phyloP scores from a whole-genome alignment of 2,888 invertebrate genomes.

The Lithophane socia region DNA sequence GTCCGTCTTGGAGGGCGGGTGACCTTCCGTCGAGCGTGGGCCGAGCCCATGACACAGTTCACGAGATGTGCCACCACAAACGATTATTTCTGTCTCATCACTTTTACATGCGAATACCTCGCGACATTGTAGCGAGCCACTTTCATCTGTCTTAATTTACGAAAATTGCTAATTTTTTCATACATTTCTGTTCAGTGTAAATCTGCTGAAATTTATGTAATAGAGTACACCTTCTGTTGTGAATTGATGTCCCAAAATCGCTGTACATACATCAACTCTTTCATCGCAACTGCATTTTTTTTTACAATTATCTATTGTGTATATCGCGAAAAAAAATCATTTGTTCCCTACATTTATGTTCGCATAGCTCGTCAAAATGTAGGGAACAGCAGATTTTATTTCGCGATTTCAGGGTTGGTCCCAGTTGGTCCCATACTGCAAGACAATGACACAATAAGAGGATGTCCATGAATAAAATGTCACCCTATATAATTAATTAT shows the following conservation, averaged over 20 bases:
- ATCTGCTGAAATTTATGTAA: neutral
- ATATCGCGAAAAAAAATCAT: too few species aligned
- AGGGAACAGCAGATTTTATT: too few species aligned
- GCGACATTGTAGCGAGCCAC: constrained; percentile 27
- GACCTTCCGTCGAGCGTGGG: constrained; percentile 88
- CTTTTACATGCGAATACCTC: constrained; percentile 74
- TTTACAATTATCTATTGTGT: neutral
- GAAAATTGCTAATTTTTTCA: constrained; percentile 17
- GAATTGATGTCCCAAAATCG: neutral
- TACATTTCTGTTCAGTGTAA: constrained; percentile 17
- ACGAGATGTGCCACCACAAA: constrained; percentile 80
- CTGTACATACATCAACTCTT: neutral
- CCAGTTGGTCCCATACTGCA: too few species aligned
- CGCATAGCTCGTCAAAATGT: too few species aligned
- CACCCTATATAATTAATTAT: too few species aligned
- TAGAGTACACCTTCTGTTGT: neutral
- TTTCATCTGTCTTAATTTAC: constrained; percentile 27
- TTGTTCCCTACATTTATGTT: too few species aligned
- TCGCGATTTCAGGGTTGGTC: too few species aligned
- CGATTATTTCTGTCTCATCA: constrained; percentile 85
- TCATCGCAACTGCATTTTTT: neutral
- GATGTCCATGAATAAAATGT: too few species aligned
- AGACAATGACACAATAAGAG: too few species aligned
- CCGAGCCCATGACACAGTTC: constrained; percentile 89
- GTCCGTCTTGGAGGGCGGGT: constrained; percentile 79